phyloP scores from a whole-genome alignment of 2,888 invertebrate species.

The Meandrusa payeni region DNA sequence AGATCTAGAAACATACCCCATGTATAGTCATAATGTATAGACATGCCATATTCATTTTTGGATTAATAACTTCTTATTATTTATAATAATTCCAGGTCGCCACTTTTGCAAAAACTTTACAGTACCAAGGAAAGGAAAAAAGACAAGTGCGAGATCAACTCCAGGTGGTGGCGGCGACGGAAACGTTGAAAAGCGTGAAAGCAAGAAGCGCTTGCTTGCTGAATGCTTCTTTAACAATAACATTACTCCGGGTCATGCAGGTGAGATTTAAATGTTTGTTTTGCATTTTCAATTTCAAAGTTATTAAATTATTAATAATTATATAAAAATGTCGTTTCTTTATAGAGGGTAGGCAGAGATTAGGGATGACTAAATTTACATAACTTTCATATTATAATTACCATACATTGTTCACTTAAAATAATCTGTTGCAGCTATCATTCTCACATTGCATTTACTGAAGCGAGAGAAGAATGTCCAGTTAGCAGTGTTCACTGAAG shows the following conservation, averaged over 20 bases:
- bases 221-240: constrained; percentile 66
- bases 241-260: constrained; percentile 68
- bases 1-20: too few relatives aligned
- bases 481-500: constrained; percentile 82
- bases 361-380: too few relatives aligned
- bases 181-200: constrained; percentile 51
- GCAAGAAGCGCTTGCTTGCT: constrained; percentile 60
- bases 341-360: too few relatives aligned
- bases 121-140: constrained; percentile 55
- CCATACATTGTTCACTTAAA: too few relatives aligned
- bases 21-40: too few relatives aligned
- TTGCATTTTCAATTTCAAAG: too few relatives aligned
- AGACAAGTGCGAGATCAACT: constrained; percentile 37
- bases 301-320: too few relatives aligned
- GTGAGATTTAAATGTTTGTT: constrained; percentile 35
- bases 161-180: constrained; percentile 45
- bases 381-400: too few relatives aligned
- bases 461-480: constrained; percentile 81
- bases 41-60: too few relatives aligned
- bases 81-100: constrained; percentile 55
- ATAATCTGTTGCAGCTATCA: constrained; percentile 75
- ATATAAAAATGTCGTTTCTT: too few relatives aligned
- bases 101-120: constrained; percentile 65
- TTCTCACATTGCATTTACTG: constrained; percentile 80
- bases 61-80: too few relatives aligned